phyloP scores from a whole-genome alignment of 1,140 invertebrate species.

The Ctenoplectra terminalis region DNA sequence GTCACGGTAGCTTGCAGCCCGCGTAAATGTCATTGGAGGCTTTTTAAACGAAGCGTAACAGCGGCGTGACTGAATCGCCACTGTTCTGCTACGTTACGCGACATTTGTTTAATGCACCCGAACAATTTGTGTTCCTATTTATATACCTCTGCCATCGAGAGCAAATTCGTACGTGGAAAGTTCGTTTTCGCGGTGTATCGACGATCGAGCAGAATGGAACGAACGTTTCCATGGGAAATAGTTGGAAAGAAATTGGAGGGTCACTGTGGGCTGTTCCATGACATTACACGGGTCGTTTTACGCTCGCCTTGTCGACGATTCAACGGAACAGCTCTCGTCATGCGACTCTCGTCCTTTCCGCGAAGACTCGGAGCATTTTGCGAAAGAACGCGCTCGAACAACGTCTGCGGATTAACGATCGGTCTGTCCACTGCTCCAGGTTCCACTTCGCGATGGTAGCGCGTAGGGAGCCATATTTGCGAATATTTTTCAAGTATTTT shows the following conservation, averaged over 20 bases:
- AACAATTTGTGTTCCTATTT: constrained; percentile 25
- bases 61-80: constrained; percentile 12
- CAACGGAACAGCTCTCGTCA: constrained; percentile 24
- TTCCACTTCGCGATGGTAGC: background rate
- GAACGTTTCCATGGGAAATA: background rate
- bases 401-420: constrained; percentile 11
- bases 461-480: too few species aligned
- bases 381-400: constrained; percentile 24
- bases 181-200: background rate
- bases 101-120: constrained; percentile 9
- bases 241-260: background rate
- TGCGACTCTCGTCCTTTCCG: constrained; percentile 37
- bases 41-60: constrained; percentile 29
- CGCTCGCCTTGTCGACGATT: constrained; percentile 31
- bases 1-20: constrained; percentile 14
- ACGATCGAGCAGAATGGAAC: background rate
- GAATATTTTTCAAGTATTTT: background rate
- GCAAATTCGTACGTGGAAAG: too few species aligned
- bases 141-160: background rate
- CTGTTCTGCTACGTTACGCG: constrained; percentile 23
- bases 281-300: constrained; percentile 12
- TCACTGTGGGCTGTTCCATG: background rate
- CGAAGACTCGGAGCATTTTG: constrained; percentile 28
- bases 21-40: constrained; percentile 31
- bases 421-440: background rate